These are phyloP conservation scores for Sylvicapra grimmia DNA, from an alignment of 2,113 vertebrate genomes.

Conservation along the genomic window DNA sequence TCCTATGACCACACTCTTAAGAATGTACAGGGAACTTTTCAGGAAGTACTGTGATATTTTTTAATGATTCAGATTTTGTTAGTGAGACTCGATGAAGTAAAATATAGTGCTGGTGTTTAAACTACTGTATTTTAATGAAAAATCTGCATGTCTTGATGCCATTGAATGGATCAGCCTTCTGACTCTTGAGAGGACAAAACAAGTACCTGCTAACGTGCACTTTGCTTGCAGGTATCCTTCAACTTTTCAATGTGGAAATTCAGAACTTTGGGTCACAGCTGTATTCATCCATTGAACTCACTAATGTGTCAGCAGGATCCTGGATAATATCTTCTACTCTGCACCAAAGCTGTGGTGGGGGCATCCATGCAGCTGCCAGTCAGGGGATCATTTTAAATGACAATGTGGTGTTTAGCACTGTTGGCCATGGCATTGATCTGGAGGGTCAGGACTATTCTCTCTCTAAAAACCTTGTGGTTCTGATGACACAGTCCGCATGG, in stretches of 20 bases:
- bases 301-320: slow-evolving; percentile 57
- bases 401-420: slow-evolving; percentile 68
- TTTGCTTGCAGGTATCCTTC: slow-evolving; percentile 75
- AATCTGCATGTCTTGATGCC: background rate
- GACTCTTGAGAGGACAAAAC: background rate
- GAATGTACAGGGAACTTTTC: background rate
- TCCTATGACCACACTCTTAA: background rate
- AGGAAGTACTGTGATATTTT: background rate
- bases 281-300: slow-evolving; percentile 75
- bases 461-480: slow-evolving; percentile 73
- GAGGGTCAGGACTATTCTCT: slow-evolving; percentile 77
- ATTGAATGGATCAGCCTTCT: background rate
- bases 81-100: background rate
- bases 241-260: slow-evolving; percentile 76
- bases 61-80: background rate
- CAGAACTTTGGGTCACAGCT: slow-evolving; percentile 74
- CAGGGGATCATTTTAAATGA: slow-evolving; percentile 49
- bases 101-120: background rate
- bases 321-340: slow-evolving; percentile 73
- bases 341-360: slow-evolving; percentile 72
- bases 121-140: background rate
- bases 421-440: slow-evolving; percentile 78
- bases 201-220: background rate
- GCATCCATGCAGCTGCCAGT: slow-evolving; percentile 69
- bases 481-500: slow-evolving; percentile 71